Evolutionary conservation across 2,797 vertebrate genomes (phyloP).

Genomic region (Spinus olivaceus): DNA sequence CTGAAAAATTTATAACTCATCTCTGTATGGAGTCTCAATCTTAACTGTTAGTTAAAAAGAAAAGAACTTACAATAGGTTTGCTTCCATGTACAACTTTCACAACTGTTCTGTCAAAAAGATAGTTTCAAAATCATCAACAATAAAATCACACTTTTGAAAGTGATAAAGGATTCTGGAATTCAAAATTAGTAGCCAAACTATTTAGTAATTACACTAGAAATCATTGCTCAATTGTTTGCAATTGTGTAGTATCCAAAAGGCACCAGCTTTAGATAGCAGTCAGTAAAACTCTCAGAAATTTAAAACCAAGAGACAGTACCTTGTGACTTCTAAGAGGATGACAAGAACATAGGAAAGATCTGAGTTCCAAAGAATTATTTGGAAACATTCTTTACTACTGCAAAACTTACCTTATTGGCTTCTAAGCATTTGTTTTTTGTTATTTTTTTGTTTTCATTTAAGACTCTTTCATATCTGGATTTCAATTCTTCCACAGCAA

Average conservation of each 20-base stretch:
- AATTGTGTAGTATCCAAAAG: not conserved
- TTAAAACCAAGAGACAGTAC: not conserved
- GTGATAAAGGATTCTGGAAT: not conserved
- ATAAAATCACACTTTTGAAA: not conserved
- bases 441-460: slow-evolving; percentile 67
- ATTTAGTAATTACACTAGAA: not conserved
- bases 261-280: not conserved
- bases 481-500: slow-evolving; percentile 73
- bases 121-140: not conserved
- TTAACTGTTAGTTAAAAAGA: not conserved
- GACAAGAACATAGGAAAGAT: not conserved
- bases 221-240: not conserved
- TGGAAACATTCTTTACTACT: not conserved
- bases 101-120: not conserved
- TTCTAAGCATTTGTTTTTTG: slow-evolving; percentile 67
- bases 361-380: not conserved
- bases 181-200: not conserved
- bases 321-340: not conserved
- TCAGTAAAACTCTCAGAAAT: not conserved
- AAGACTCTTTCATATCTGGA: slow-evolving; percentile 68
- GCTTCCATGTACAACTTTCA: not conserved
- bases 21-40: not conserved
- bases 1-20: not conserved
- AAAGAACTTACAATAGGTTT: not conserved
- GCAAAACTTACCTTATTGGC: slow-evolving; percentile 71